Base-by-base conservation (phyloP, 1,140 invertebrate genomes). In the Heliconius hewitsoni region DNA sequence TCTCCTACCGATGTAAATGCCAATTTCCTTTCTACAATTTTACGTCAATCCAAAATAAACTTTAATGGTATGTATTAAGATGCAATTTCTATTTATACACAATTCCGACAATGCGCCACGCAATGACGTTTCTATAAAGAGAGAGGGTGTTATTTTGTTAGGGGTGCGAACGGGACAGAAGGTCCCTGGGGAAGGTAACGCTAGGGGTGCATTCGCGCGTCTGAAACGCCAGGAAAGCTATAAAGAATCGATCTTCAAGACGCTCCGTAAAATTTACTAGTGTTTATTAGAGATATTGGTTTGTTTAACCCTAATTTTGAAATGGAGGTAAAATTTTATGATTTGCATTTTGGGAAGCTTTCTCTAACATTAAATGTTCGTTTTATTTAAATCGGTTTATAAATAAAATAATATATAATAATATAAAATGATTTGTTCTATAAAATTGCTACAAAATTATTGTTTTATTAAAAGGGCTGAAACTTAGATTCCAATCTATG, bases 231-330 rank as follows among this genome's bases (percentile, higher is more conserved):
- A 89, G 87, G 82, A 82, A 84, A 86, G 81, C 87, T 84, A 88
- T 90, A 88, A 90, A 89, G 90, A 90, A 94, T 93, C 92, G 92
- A 94, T 93, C 89, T 93, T 87, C 81, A 93, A 94, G 91, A 92
- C 85, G 90, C 81, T 89, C 81, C 73, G 78, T n/a, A 11, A 60
- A 60, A 23, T 60, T 60, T 60, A 23, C 55, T 60, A 60, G 55
- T 60, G 55, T 60, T 60, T 60, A 60, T 60, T 60, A 23, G n/a
- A 60, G n/a, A 23, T 60, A 60, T 60, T 60, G 8, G 9, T 66
- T 16, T 66, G n/a, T 66, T 66, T 66, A 30, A 27, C 60, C 60
- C 27, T 66, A 23, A 27, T 13, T 66, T 6, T 66, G 4, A 30
- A 66, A 66, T 30, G 60, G 27, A 27, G 60, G 23, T 27, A 23